Evolutionary conservation across 2,113 vertebrate species (phyloP).

Genomic region (Corythornis madagascariensis): DNA sequence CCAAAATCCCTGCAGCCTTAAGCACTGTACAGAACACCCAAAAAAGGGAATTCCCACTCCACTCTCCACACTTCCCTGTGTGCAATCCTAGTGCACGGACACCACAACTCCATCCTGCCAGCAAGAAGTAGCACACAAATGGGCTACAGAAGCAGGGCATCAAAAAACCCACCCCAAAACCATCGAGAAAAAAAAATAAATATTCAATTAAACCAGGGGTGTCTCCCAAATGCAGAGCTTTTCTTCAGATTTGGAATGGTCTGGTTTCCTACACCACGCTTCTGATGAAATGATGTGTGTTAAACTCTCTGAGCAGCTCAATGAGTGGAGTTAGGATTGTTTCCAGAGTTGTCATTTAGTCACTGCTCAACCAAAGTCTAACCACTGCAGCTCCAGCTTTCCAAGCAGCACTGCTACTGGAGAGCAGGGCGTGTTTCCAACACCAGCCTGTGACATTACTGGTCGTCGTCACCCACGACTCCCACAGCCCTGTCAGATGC

Average conservation of each 20-base stretch:
- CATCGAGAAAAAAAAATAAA: not conserved
- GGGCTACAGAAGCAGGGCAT: not conserved
- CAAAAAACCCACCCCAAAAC: not conserved
- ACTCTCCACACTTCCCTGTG: fast-evolving
- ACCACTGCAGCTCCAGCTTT: not conserved
- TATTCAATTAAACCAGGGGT: fast-evolving
- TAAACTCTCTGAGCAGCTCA: not conserved
- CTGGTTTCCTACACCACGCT: not conserved
- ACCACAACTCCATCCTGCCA: fast-evolving
- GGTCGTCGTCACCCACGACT: too few relatives aligned
- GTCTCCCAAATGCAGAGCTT: not conserved
- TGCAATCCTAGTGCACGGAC: not conserved
- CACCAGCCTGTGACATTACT: too few relatives aligned
- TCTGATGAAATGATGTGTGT: not conserved
- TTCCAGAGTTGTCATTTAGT: not conserved
- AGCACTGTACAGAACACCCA: not conserved
- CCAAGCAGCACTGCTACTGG: too few relatives aligned
- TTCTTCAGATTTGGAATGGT: not conserved
- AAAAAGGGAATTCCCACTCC: not conserved
- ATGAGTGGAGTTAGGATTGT: not conserved
- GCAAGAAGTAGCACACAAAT: not conserved
- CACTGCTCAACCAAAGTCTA: not conserved
- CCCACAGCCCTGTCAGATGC: too few relatives aligned
- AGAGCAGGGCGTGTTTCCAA: too few relatives aligned
- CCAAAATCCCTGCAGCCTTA: not conserved